phyloP scores from a whole-genome alignment of 2,113 vertebrate species.

The Danionella cerebrum region DNA sequence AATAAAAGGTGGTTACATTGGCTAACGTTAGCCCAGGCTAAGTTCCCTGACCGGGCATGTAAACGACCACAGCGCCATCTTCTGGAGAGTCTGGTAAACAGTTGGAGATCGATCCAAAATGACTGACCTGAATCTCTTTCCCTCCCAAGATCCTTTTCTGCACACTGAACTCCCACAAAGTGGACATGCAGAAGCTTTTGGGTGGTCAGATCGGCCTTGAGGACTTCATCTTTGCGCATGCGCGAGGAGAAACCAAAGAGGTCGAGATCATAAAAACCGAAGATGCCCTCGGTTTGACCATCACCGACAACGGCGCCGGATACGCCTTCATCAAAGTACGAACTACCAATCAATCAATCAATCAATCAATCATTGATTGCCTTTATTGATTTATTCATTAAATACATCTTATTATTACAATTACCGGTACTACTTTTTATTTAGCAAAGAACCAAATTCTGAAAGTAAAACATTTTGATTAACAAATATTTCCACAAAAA shows the following conservation, averaged over 20 bases:
- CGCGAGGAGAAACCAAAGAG: slow-evolving; percentile 89
- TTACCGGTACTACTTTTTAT: too few relatives aligned
- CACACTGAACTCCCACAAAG: slow-evolving; percentile 94
- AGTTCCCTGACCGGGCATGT: too few relatives aligned
- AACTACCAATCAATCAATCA: background rate
- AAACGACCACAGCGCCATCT: too few relatives aligned
- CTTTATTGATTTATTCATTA: too few relatives aligned
- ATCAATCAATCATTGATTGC: too few relatives aligned
- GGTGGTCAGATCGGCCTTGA: slow-evolving; percentile 95
- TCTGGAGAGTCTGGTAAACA: background rate
- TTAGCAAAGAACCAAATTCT: too few relatives aligned
- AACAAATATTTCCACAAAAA: too few relatives aligned
- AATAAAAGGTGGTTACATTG: too few relatives aligned
- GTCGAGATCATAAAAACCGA: slow-evolving; percentile 94
- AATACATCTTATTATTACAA: too few relatives aligned
- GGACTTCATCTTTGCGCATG: slow-evolving; percentile 94
- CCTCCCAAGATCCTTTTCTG: slow-evolving; percentile 87
- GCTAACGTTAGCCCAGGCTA: too few relatives aligned
- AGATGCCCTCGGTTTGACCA: slow-evolving; percentile 90
- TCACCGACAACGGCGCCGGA: slow-evolving; percentile 92
- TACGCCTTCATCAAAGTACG: slow-evolving; percentile 94
- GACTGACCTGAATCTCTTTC: background rate
- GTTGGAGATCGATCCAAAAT: background rate
- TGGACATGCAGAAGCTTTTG: slow-evolving; percentile 95
- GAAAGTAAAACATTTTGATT: too few relatives aligned